A percentile compares a stretch with the other conserved stretches of the same genome.
phyloP scores from a whole-genome alignment of 2,113 vertebrate genomes.

The Aix galericulata region DNA sequence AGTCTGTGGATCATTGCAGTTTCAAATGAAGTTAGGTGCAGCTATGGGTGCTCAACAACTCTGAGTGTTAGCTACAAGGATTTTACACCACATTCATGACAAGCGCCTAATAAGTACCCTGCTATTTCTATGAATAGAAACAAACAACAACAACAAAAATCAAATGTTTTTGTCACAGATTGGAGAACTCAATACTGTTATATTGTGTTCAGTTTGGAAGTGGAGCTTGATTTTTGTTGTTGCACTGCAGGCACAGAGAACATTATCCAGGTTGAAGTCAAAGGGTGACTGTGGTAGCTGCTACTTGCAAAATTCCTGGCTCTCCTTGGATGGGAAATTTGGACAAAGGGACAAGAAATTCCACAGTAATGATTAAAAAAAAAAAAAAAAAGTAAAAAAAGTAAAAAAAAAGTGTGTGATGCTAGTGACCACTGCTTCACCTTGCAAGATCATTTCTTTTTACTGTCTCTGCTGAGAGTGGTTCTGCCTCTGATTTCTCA shows the following conservation, averaged over 20 bases:
- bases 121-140: too few species aligned
- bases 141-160: neutral
- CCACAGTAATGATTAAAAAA: neutral
- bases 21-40: neutral
- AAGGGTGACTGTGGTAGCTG: neutral
- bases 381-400: neutral
- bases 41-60: neutral
- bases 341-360: neutral
- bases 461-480: neutral
- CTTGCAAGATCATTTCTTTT: neutral
- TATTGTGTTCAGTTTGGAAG: neutral
- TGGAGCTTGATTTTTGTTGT: neutral
- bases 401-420: neutral
- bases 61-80: neutral
- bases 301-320: neutral
- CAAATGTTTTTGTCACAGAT: neutral
- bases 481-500: neutral
- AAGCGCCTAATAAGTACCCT: neutral
- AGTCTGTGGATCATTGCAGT: neutral
- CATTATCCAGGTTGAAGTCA: neutral
- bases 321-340: neutral
- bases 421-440: neutral
- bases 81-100: neutral
- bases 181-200: neutral
- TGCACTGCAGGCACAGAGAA: neutral